phyloP scores from a whole-genome alignment of 2,888 invertebrate genomes.

The Pseudoips prasinana region DNA sequence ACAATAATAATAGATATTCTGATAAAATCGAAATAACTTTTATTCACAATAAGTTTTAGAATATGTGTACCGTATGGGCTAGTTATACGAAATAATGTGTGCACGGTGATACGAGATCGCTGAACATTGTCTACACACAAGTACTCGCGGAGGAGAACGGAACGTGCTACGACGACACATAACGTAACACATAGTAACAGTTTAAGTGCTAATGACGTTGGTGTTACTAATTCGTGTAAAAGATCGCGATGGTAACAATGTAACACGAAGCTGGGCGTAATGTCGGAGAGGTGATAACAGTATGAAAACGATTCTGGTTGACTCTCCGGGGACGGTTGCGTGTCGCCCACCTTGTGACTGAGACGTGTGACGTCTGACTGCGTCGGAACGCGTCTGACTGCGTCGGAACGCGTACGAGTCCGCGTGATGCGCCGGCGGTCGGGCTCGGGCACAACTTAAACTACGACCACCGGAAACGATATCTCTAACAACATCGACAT shows the following conservation, averaged over 20 bases:
- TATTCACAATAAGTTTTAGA: conserved; percentile 78
- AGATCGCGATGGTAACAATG: conserved; percentile 26
- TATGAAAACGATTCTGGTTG: conserved; percentile 49
- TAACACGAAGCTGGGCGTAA: conserved; percentile 61
- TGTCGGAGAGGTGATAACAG: conserved; percentile 67
- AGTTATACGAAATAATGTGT: conserved; percentile 61
- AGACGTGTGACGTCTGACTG: neutral
- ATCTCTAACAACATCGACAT: conserved; percentile 34
- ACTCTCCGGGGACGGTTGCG: conserved; percentile 74
- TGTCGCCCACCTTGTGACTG: conserved; percentile 53
- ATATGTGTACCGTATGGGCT: conserved; percentile 74
- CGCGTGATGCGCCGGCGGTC: conserved; percentile 6
- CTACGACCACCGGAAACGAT: conserved; percentile 23
- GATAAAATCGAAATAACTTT: conserved; percentile 78
- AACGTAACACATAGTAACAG: conserved; percentile 14
- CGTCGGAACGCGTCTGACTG: neutral
- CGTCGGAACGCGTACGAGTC: neutral
- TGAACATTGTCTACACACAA: conserved; percentile 29
- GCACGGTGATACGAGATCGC: conserved; percentile 75
- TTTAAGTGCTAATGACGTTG: conserved; percentile 18
- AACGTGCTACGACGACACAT: conserved; percentile 16
- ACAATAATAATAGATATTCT: conserved; percentile 74
- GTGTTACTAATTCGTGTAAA: conserved; percentile 27
- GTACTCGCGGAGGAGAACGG: conserved; percentile 15
- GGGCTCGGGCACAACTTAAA: conserved; percentile 23